Percentiles rank a stretch among this genome's conserved stretches.
These are phyloP conservation scores for Percopsis transmontana DNA, from an alignment of 2,113 vertebrate genomes.

Conservation along the genomic window DNA sequence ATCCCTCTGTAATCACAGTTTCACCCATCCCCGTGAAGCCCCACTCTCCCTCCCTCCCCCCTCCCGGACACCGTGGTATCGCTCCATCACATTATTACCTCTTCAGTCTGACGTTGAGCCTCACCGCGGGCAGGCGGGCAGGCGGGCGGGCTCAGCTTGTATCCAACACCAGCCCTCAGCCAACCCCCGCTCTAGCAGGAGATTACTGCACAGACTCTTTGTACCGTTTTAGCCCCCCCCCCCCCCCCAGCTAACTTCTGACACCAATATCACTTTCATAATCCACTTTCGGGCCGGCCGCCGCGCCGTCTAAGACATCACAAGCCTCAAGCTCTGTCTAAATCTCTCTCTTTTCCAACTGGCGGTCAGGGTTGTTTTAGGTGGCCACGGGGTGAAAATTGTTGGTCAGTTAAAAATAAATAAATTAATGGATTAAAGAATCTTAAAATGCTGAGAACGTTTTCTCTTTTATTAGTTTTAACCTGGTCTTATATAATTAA, in stretches of 20 bases:
- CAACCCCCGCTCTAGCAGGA: slow-evolving; percentile 44
- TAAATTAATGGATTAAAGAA: too few species aligned
- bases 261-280: slow-evolving; percentile 59
- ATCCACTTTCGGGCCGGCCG: slow-evolving; percentile 55
- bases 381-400: too few species aligned
- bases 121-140: slow-evolving; percentile 34
- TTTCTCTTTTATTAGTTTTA: too few species aligned
- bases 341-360: slow-evolving; percentile 46
- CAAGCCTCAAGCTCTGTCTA: slow-evolving; percentile 47
- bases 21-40: slow-evolving; percentile 35
- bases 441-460: too few species aligned
- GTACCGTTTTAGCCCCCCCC: slow-evolving; percentile 18
- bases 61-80: slow-evolving; percentile 33
- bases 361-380: slow-evolving; percentile 32
- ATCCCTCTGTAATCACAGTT: slow-evolving; percentile 65
- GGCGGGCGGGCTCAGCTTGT: slow-evolving; percentile 3
- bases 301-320: slow-evolving; percentile 46
- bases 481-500: too few species aligned
- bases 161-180: slow-evolving; percentile 49
- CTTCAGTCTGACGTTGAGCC: slow-evolving; percentile 41
- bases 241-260: slow-evolving; percentile 49
- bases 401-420: too few species aligned
- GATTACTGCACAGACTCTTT: slow-evolving; percentile 31
- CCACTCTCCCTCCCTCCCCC: slow-evolving; percentile 11
- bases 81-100: slow-evolving; percentile 50